Base-by-base conservation (phyloP, 1,140 invertebrate genomes). In the Melanaphis sacchari region DNA sequence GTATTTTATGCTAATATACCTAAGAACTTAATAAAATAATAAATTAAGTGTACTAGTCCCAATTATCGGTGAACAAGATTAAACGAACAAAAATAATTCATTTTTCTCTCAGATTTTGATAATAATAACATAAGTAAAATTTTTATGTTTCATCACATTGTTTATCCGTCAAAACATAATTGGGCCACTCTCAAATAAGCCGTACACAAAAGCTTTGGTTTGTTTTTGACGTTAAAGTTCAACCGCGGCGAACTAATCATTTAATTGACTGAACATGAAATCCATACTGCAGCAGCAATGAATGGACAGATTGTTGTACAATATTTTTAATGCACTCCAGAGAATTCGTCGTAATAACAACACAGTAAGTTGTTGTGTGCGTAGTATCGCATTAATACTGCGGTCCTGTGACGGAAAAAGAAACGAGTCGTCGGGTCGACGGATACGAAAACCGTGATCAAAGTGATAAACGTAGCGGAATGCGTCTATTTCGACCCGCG, bases 161-260 rank as follows among this genome's bases (percentile, higher is more conserved):
- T 89, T 89, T 89, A 52, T 89, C 87, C 87, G 21, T 89, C 46
- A 89, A 49, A 52, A 89, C 43, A 52, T 89, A 89, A 89, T 89
- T 89, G 46, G 87, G 36, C 26, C 46, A 26, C 87, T 89, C 87
- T 89, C 36, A 38, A 36, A 76, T 76, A 52, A 89, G 49, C 87
- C 41, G n/a, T 52, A 89, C n/a, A 43, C n/a, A 15, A 49, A 89
- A 89, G 87, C 43, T 52, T 36, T 24, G n/a, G 87, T 89, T 89
- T 89, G 87, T 89, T 89, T 89, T 89, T 89, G 87, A 89, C 87
- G 87, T 89, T 52, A 52, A 89, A 89, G 87, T 89, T 89, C 15
- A 89, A 38, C 43, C 43, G 43, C 38, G 59, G 59, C 36, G 46
- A 22, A 87, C 43, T 89, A 89, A 89, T 89, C 87, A 89, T 89